Evolutionary conservation across 2,113 vertebrate species (phyloP), one percentile per base, ranked within the genome.

Genomic region (Rhizomys pruinosus): DNA sequence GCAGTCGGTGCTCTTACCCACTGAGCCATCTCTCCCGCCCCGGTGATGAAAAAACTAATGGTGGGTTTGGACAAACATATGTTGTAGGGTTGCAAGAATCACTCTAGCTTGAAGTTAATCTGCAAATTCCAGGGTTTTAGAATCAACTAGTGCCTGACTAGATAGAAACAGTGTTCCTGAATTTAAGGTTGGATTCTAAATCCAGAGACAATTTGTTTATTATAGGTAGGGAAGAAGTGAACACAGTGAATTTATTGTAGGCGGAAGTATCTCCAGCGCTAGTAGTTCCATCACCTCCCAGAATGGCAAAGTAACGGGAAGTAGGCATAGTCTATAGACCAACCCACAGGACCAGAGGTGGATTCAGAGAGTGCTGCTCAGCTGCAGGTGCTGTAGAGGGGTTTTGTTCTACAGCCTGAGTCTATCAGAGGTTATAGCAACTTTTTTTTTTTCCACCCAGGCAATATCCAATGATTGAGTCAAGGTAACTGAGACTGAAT

Each of bases 31-130:
- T n/a, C n/a, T n/a, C n/a, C n/a, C n/a, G n/a, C n/a, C n/a, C n/a
- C n/a, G 72, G 47, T 66, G 37, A 63, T 92, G 90, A 81, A 95
- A 95, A 91, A 92, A 84, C 84, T 93, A 86, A 84, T 59, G 44
- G 79, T 47, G 79, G 92, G 37, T 91, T 95, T 91, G 82, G 91
- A 23, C n/a, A 90, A 78, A 63, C 32, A 77, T 82, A 86, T 44
- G 8, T 88, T 90, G 25, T 72, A 84, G 32, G 68, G 63, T 27
- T 15, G 89, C 3, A 77, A 95, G 63, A 92, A 91, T 73, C 34
- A 47, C 29, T 85, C n/a, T 69, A 78, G 66, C 77, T 92, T 92
- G 61, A 96, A 79, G 42, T 90, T 72, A 52, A 77, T 92, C 47
- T 61, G 9, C 20, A 84, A 37, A 85, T 66, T 44, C 32, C 69